Base-by-base conservation (phyloP, 2,113 vertebrate species). In the Corvus moneduloides region DNA sequence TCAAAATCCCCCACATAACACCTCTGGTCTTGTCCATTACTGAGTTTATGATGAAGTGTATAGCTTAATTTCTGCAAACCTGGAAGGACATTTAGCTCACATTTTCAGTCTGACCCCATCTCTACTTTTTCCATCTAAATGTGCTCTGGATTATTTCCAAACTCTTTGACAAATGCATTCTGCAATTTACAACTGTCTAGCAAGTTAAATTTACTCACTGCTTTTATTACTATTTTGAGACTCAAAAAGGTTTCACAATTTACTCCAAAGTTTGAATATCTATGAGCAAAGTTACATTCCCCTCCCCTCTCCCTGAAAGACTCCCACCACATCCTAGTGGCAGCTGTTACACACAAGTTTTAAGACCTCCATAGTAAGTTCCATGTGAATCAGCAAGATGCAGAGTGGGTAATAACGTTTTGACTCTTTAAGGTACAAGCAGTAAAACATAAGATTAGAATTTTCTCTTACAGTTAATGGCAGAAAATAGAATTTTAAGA, bases 131-230 rank as follows among this genome's bases (percentile, higher is more conserved):
- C 39, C 13, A 80, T 85, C 58, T 92, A 84, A 93, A 37, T 21
- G 22, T 68, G 58, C 55, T 78, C 62, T 37, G 61, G 81, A 97
- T 95, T 91, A 76, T 62, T 97, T 95, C 92, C 95, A 93, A 95
- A 77, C 39, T 90, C 84, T 88, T 74, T 96, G 83, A 97, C 92
- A 95, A 97, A 91, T 73, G 67, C 51, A 92, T 76, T 90, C 48
- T 84, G 62, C 26, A 93, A 87, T 90, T 74, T 88, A 94, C 92
- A 96, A 46, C 78, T 95, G 44, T 37, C 10, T 89, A 90, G 87
- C 66, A 84, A 89, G 79, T 89, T 86, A 88, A 90, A 88, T 91
- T 93, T 92, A 91, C 72, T 51, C n/a, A 51, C 56, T 81, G 79
- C 54, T 88, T 91, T 88, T 89, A 77, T n/a, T 93, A 37, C 68